Evolutionary conservation across 53 echinoderm and acorn worm genomes (phyloP), one percentile per base, ranked within the genome.

Genomic region (Zoroaster sp.): DNA sequence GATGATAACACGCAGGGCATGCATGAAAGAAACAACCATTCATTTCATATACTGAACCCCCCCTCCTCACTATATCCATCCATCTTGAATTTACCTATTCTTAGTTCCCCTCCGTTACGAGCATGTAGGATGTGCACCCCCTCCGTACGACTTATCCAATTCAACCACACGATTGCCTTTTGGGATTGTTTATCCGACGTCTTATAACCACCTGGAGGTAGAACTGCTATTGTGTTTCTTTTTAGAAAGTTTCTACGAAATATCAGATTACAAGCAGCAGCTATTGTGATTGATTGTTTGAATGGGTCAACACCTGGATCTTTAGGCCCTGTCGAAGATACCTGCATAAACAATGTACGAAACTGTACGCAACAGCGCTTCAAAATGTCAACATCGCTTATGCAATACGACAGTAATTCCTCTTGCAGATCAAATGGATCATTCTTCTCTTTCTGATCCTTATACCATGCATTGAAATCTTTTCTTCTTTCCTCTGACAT

Each of bases 21-120:
- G 83, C 94, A 33, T 91, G 91, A 68, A 75, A 93, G 20, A 71
- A 85, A 75, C 91, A 94, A 0, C 86, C 88, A 32, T 76, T 46
- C 5, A 77, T 76, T 17, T 77, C 89, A 11, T 34, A 74, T 15
- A 86, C 44, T 32, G 79, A 85, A 5, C 31, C 83, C 76, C 4
- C 18, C 44, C 45, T 70, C 90, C 4, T 63, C 39, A 33, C 69
- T 34, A 38, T 41, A 90, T 18, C 90, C 93, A 90, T 93, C 93
- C 13, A 74, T 52, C 43, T 41, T 77, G 46, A 69, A 87, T 14
- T 44, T 72, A 7, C 91, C 93, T 23, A 93, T 67, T 23, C 74
- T 38, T 15, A 87, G n/a, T 65, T 87, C 88, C 83, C 49, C 68
- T 3, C 47, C 51, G 41, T 93, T 90, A 23, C 37, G 31, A 39